Base-by-base conservation (phyloP, 2,797 vertebrate genomes). In the Siniperca scherzeri region DNA sequence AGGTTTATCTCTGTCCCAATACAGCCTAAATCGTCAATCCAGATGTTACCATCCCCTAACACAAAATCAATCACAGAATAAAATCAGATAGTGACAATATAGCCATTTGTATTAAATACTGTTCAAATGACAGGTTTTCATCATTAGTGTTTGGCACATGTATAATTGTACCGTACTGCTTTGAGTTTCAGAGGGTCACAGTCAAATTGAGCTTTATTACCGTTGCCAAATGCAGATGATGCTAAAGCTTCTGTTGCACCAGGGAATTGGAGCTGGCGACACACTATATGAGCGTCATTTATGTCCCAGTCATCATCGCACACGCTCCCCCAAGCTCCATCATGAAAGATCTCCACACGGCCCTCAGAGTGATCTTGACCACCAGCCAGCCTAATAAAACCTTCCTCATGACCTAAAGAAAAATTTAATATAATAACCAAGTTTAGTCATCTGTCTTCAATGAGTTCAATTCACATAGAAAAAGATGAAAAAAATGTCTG, bases 291-390 rank as follows among this genome's bases (percentile, higher is more conserved):
- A 4, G 88, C 91, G 0, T 88, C 87, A 5, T 59, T 21, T 6
- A 92, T 78, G 53, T 83, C 89, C 85, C 88, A 92, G 3, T 0
- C 0, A 21, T 92, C 90, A 12, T 92, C 79, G 1, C 92, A 93
- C 61, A 93, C 74, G 1, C 89, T 91, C 6, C 91, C 91, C 91
- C 89, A 93, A 17, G 13, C 12, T 27, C 91, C 88, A 5, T 79
- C 2, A 44, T 90, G 71, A 71, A 85, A 92, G 81, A 93, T 79
- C 78, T 92, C 91, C 77, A 93, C 89, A 25, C 91, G 89, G 7
- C 92, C 91, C 71, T 92, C 91, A 2, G 42, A 38, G 33, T 14
- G 2, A 44, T 71, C 11, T 33, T 70, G 14, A 27, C 92, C 87
- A 40, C 52, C 87, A 22, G 1, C 72, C 78, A 92, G 68, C 73